Evolutionary conservation across 2,888 invertebrate species (phyloP).

Genomic region (Agapostemon virescens): DNA sequence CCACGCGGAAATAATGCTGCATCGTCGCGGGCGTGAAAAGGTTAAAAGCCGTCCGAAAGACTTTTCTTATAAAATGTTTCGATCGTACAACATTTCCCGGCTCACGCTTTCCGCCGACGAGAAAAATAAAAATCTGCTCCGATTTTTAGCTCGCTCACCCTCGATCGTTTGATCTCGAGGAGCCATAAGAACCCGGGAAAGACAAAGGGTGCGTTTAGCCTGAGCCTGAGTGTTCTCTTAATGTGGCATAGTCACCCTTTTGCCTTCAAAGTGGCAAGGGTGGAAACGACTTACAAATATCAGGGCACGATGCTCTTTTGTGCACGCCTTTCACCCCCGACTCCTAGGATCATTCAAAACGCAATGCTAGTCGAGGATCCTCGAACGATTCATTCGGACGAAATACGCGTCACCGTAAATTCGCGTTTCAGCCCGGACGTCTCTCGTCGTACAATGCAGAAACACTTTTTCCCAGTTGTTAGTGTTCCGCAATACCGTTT

Average conservation of each 20-base stretch:
- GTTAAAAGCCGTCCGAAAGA: slow-evolving; percentile 10
- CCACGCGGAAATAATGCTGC: not conserved
- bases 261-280: slow-evolving; percentile 51
- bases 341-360: slow-evolving; percentile 49
- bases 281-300: slow-evolving; percentile 64
- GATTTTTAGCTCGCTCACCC: slow-evolving; percentile 46
- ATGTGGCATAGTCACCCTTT: slow-evolving; percentile 61
- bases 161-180: slow-evolving; percentile 62
- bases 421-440: slow-evolving; percentile 25
- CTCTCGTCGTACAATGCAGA: slow-evolving; percentile 13
- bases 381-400: slow-evolving; percentile 40
- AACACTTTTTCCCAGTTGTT: slow-evolving; percentile 32
- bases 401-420: slow-evolving; percentile 36
- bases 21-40: not conserved
- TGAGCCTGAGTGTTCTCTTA: slow-evolving; percentile 62
- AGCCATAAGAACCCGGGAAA: slow-evolving; percentile 49
- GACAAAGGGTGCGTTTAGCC: slow-evolving; percentile 67
- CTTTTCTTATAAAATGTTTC: not conserved
- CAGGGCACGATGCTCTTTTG: slow-evolving; percentile 63
- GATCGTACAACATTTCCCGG: slow-evolving; percentile 3
- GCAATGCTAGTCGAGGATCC: slow-evolving; percentile 52
- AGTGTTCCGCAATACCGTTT: slow-evolving; percentile 1
- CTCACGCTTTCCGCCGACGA: not conserved
- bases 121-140: slow-evolving; percentile 17
- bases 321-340: slow-evolving; percentile 40